phyloP scores from a whole-genome alignment of 1,140 invertebrate genomes.

The Panagrolaimus sp. region DNA sequence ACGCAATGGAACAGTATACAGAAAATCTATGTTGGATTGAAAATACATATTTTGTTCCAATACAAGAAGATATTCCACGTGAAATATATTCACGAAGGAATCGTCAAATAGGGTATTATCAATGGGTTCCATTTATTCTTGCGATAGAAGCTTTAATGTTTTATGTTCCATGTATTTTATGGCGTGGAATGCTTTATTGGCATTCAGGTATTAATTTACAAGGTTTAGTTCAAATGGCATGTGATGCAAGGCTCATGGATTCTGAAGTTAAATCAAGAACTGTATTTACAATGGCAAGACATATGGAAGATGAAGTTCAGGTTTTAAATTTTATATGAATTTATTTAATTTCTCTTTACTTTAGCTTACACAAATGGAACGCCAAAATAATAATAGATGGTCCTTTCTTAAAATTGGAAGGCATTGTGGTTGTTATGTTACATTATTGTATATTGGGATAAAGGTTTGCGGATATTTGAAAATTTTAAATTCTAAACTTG shows the following conservation, averaged over 20 bases:
- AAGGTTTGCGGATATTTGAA: conserved; percentile 48
- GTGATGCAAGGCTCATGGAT: conserved; percentile 56
- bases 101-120: conserved; percentile 60
- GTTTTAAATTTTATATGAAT: conserved; percentile 19
- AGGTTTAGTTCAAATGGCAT: conserved; percentile 57
- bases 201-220: conserved; percentile 58
- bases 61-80: conserved; percentile 52
- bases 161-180: conserved; percentile 62
- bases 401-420: conserved; percentile 43
- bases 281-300: conserved; percentile 57
- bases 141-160: conserved; percentile 63
- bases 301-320: conserved; percentile 58
- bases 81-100: conserved; percentile 56
- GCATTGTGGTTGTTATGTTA: conserved; percentile 58
- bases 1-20: conserved; percentile 59
- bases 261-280: conserved; percentile 54
- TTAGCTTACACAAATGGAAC: conserved; percentile 54
- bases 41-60: conserved; percentile 58
- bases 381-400: conserved; percentile 42
- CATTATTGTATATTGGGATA: conserved; percentile 57
- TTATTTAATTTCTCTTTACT: neutral
- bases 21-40: conserved; percentile 58
- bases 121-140: conserved; percentile 61
- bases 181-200: conserved; percentile 59
- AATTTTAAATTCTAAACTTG: too few relatives aligned